Base-by-base conservation (phyloP, 2,888 invertebrate species). In the Myopa tessellatipennis region DNA sequence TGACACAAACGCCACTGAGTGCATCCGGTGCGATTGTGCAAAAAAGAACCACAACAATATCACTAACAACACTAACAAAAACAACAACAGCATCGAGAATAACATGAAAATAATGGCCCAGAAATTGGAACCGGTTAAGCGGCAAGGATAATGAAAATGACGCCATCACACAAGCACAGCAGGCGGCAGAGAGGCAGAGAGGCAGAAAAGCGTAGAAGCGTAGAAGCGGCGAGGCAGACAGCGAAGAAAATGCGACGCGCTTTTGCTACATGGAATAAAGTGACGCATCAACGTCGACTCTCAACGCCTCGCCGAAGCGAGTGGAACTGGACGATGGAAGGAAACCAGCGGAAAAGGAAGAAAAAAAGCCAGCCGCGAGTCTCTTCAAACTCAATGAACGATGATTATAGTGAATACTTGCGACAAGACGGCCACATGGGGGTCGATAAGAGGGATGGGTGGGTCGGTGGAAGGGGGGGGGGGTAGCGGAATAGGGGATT, bases 21-120 rank as follows among this genome's bases (percentile, higher is more conserved):
- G 34, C 65, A 65, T 36, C 65, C 65, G 65, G 65, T 38, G 61
- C 36, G 65, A 36, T 16, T 55, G 65, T 65, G 14, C 26, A 38
- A 65, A 38, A 36, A 26, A 61, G 6, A 2, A 61, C 16, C 6
- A 45, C 6, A 45, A 45, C 7, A 6, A 45, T 8, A 6, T 3
- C 45, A 8, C 6, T 45, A 45, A 12, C 36, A 65, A 34, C 34
- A 6, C 4, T 38, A 65, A 65, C 38, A 38, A 65, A 3, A 34
- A 65, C 63, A 63, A 1, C 60, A 65, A 16, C 55, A 55, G 1
- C 10, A 55, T 36, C 38, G 18, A 34, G 8, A 12, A 38, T 36
- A 36, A 65, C 16, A 14, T 34, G 18, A 26, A 65, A 34, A 38
- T 34, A 65, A 36, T 18, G 26, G 61, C 34, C 10, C 61, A 63